Evolutionary conservation across 2,888 invertebrate genomes (phyloP).

Genomic region (Steinernema hermaphroditum): DNA sequence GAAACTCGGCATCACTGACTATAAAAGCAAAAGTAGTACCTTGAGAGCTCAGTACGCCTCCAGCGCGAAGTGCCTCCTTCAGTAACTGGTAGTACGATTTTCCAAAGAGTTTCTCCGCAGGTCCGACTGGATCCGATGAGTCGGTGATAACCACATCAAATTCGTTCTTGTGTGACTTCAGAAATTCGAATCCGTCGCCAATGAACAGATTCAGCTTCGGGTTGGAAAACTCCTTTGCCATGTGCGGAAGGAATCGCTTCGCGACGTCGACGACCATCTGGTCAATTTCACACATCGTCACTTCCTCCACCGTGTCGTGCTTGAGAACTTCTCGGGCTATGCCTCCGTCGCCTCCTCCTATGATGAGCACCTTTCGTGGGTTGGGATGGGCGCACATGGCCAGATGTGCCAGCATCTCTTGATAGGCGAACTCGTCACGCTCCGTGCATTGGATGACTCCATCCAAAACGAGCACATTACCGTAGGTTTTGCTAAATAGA

Average conservation of each 20-base stretch:
- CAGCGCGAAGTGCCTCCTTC: constrained; percentile 79
- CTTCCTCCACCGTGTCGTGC: constrained; percentile 82
- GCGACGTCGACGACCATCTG: constrained; percentile 85
- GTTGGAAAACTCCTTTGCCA: constrained; percentile 83
- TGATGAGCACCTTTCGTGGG: constrained; percentile 85
- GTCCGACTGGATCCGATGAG: constrained; percentile 94
- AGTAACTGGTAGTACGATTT: constrained; percentile 83
- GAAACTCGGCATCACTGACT: too few relatives aligned
- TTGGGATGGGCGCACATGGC: constrained; percentile 87
- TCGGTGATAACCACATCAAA: constrained; percentile 98
- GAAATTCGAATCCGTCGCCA: constrained; percentile 91
- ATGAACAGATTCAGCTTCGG: constrained; percentile 82
- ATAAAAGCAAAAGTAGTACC: constrained; percentile 67
- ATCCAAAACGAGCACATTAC: constrained; percentile 85
- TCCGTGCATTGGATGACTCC: constrained; percentile 96
- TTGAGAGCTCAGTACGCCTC: constrained; percentile 92
- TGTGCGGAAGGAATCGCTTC: constrained; percentile 83
- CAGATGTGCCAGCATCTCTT: constrained; percentile 91
- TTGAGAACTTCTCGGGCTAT: constrained; percentile 92
- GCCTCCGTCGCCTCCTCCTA: constrained; percentile 97
- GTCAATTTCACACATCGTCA: constrained; percentile 93
- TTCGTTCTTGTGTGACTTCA: constrained; percentile 78
- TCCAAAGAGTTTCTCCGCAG: constrained; percentile 76
- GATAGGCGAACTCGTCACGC: constrained; percentile 90
- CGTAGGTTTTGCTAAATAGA: constrained; percentile 75